Base-by-base conservation (phyloP, 1,140 invertebrate genomes). In the Lethocerus indicus region DNA sequence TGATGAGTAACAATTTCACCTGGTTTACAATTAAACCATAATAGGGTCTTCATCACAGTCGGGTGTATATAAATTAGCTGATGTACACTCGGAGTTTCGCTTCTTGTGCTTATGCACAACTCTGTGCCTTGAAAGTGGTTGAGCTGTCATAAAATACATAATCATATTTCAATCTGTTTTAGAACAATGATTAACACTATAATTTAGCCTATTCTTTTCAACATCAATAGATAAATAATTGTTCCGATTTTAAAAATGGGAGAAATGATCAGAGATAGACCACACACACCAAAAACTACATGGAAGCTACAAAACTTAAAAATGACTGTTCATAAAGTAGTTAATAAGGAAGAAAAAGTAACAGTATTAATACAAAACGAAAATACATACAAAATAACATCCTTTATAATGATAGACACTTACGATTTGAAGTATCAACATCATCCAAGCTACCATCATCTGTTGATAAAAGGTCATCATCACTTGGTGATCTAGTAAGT, bases 401-500 rank as follows among this genome's bases (percentile, higher is more conserved):
- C n/a, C n/a, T n/a, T n/a, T n/a, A n/a, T n/a, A n/a, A n/a, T n/a
- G 21, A 39, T 16, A 5, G 6, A 9, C 2, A 44, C 42, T 44
- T 16, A 44, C 42, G 42, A 16, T 44, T 44, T 1, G 42, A 44
- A 14, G 42, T 44, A 44, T 59, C 74, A 57, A 61, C 60, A 49
- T 69, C 66, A 53, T 85, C 83, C 47, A 79, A 68, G 55, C 61
- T 65, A 4, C 64, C 66, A 53, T 65, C 64, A 63, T 81, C 78
- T 1, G 77, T 79, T 45, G 82, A 73, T 52, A 87, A 71, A 55
- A 80, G 64, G 60, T 90, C 87, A 60, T 89, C 85, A 65, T 90
- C 87, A 3, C 84, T 87, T 43, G 81, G 83, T 16, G 82, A 77
- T 51, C 84, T 70, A 4, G 77, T 76, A 41, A 90, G 67, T 52